A percentile compares a stretch with the other conserved stretches of the same genome.
Evolutionary conservation across 35 echinoderm and acorn worm species (phyloP).

Genomic region (Strongylocentrotus purpuratus): DNA sequence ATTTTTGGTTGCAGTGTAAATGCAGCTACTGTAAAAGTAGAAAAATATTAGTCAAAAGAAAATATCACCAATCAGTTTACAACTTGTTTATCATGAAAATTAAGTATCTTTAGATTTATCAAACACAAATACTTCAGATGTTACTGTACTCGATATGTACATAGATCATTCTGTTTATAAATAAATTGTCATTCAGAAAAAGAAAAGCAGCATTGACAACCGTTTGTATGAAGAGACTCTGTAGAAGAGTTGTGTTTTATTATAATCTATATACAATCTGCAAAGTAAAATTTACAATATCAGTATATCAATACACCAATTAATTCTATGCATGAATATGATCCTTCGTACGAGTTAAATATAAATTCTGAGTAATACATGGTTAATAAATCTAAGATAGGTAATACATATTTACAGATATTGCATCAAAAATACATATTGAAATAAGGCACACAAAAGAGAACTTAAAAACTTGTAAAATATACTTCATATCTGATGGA

Average conservation of each 20-base stretch:
- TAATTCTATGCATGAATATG: background rate
- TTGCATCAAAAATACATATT: constrained; percentile 13
- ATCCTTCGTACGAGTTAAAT: background rate
- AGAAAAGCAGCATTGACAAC: no score
- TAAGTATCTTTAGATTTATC: no score
- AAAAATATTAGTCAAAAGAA: no score
- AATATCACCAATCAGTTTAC: no score
- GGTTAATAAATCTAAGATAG: background rate
- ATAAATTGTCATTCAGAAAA: no score
- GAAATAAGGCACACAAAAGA: constrained; percentile 2
- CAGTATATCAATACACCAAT: background rate
- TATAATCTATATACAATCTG: background rate
- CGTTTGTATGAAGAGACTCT: background rate
- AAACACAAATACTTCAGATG: no score
- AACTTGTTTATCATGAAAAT: no score
- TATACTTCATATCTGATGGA: background rate
- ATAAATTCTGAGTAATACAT: background rate
- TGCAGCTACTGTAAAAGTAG: no score
- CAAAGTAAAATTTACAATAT: background rate
- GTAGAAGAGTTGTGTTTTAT: background rate
- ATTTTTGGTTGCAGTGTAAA: no score
- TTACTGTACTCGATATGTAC: no score
- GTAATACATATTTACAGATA: background rate
- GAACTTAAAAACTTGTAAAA: background rate
- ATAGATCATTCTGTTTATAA: no score